Evolutionary conservation across 1,140 invertebrate species (phyloP).

Genomic region (Diorhabda carinulata): DNA sequence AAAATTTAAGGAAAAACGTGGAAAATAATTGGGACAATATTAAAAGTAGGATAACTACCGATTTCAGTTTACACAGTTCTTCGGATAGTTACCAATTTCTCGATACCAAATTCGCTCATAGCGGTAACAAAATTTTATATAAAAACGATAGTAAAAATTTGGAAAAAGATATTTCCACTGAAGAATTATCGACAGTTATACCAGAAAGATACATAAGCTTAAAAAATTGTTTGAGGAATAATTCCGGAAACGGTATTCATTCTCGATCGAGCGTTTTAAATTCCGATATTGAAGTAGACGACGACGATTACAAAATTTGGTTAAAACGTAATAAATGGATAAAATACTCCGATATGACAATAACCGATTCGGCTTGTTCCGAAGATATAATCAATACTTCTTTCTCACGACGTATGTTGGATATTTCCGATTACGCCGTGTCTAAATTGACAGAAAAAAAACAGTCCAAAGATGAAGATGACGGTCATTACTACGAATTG

Average conservation of each 20-base stretch:
- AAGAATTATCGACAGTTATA: background rate
- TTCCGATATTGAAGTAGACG: background rate
- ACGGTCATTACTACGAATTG: background rate
- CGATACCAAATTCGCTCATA: background rate
- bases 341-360: constrained; percentile 10
- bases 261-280: no score
- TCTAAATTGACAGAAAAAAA: background rate
- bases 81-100: constrained; percentile 10
- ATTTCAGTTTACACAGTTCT: background rate
- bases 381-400: background rate
- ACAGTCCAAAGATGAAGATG: background rate
- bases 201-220: constrained; percentile 8
- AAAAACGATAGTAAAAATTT: constrained; percentile 17
- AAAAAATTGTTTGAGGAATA: background rate
- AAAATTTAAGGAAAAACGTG: no score
- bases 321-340: constrained; percentile 13
- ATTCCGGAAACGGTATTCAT: no score
- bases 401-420: background rate
- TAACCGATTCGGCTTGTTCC: background rate
- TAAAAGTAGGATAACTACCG: no score
- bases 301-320: constrained; percentile 17
- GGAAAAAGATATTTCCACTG: constrained; percentile 6
- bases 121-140: constrained; percentile 7
- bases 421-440: background rate
- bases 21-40: no score